Conservation (phyloP, 2,797 vertebrate species). For the Pangasius djambal region DNA sequence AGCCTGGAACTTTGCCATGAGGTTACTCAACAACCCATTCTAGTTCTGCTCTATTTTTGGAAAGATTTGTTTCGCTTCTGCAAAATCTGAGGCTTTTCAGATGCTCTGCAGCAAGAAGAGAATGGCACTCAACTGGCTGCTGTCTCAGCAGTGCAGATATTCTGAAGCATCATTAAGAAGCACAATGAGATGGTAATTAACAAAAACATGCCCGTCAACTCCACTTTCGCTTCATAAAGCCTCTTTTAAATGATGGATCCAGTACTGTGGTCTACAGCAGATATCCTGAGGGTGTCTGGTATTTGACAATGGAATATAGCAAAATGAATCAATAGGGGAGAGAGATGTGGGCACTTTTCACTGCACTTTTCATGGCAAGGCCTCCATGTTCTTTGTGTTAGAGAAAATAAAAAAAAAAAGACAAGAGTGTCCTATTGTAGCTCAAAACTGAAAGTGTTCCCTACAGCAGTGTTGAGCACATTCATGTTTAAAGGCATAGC, state of each 20-base stretch:
- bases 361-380: background rate
- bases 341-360: background rate
- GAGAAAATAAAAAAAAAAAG: background rate
- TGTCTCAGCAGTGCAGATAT: slow-evolving; percentile 8
- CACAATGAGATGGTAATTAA: slow-evolving; percentile 10
- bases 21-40: background rate
- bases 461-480: background rate
- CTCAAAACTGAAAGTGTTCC: background rate
- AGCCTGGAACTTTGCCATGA: background rate
- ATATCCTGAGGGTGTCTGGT: background rate
- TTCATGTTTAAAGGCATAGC: background rate
- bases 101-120: background rate
- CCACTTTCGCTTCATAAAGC: background rate
- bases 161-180: slow-evolving; percentile 5
- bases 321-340: background rate
- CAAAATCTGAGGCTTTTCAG: background rate
- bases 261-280: background rate
- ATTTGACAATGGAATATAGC: background rate
- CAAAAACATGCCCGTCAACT: background rate
- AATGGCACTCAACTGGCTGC: background rate
- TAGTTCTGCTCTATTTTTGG: background rate
- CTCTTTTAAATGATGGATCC: slow-evolving; percentile 4
- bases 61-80: slow-evolving; percentile 1
- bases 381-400: background rate
- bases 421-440: background rate